phyloP scores from a whole-genome alignment of 2,888 invertebrate genomes.

The Linnaemya tessellans region DNA sequence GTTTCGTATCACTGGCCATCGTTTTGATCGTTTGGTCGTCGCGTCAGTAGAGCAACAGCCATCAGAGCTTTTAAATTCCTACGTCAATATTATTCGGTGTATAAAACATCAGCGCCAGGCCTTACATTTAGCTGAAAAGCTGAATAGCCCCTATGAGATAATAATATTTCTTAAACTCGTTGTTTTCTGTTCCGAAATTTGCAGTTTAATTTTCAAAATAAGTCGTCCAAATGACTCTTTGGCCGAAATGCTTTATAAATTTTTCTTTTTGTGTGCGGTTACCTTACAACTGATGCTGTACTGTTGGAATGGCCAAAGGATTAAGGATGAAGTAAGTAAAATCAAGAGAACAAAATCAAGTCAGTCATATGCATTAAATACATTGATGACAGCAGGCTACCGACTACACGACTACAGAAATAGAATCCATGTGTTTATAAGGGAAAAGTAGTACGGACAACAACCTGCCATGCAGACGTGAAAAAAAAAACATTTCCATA shows the following conservation, averaged over 20 bases:
- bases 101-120: constrained; percentile 44
- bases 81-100: background rate
- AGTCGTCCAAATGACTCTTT: constrained; percentile 41
- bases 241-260: constrained; percentile 37
- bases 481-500: too few species aligned
- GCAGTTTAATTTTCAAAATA: constrained; percentile 42
- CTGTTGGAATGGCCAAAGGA: constrained; percentile 55
- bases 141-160: constrained; percentile 41
- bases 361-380: too few species aligned
- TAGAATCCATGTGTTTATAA: too few species aligned
- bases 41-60: background rate
- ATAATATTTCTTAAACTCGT: constrained; percentile 57
- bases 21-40: constrained; percentile 9
- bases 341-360: too few species aligned
- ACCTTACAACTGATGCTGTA: constrained; percentile 58
- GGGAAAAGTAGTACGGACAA: too few species aligned
- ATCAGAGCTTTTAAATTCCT: too few species aligned
- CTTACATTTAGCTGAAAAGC: constrained; percentile 24
- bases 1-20: constrained; percentile 14
- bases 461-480: too few species aligned
- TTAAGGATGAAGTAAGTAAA: constrained; percentile 54
- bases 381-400: too few species aligned
- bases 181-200: constrained; percentile 50
- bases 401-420: too few species aligned
- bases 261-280: constrained; percentile 43